Conservation (phyloP, 2,797 vertebrate species). For the Lepilemur ruficaudatus region DNA sequence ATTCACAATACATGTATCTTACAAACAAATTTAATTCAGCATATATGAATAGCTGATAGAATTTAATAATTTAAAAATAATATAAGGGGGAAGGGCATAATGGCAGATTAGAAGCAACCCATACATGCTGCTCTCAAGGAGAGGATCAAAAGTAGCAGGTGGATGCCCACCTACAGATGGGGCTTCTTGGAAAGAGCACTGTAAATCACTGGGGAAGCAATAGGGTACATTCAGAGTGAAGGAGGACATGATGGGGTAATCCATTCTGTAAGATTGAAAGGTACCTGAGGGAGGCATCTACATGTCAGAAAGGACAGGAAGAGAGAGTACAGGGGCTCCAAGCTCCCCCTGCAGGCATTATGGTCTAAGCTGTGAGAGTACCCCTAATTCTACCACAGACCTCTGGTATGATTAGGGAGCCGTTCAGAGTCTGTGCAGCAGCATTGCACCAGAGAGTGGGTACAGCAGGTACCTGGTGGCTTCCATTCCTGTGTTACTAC, state of each 20-base stretch:
- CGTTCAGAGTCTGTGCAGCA: no score
- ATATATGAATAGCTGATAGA: not conserved
- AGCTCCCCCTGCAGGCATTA: no score
- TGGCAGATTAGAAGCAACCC: not conserved
- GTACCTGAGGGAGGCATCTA: not conserved
- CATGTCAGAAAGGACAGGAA: no score
- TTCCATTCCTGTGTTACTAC: no score
- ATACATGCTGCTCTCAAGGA: not conserved
- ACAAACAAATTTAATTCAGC: not conserved
- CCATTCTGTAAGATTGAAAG: not conserved
- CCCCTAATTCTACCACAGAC: no score
- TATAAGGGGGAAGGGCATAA: not conserved
- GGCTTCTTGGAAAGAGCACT: not conserved
- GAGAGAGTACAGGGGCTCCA: no score
- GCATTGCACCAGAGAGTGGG: no score
- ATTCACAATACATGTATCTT: not conserved
- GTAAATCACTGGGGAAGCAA: not conserved
- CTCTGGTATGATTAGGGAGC: no score
- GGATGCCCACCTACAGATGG: not conserved
- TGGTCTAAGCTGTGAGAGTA: no score
- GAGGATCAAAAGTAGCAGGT: not conserved
- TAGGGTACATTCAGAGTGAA: not conserved
- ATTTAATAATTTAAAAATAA: not conserved
- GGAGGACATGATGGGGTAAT: not conserved
- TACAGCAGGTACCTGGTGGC: no score